Evolutionary conservation across 2,797 vertebrate species (phyloP).

Genomic region (Hozukius guyotensis): DNA sequence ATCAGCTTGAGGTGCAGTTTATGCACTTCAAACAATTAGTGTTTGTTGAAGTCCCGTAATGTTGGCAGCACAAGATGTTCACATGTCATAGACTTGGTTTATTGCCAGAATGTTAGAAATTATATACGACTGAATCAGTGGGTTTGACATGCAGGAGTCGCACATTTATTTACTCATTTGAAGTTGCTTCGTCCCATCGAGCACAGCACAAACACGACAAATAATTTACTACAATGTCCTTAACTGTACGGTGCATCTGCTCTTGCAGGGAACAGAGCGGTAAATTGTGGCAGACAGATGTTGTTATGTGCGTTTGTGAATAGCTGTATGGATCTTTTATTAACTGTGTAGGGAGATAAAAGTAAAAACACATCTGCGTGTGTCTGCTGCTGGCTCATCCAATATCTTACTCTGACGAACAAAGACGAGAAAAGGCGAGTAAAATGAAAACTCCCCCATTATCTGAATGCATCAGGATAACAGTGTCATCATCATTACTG

Average conservation of each 20-base stretch:
- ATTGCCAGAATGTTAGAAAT: not conserved
- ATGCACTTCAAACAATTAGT: not conserved
- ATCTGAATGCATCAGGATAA: conserved; percentile 23
- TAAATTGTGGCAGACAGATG: conserved; percentile 1
- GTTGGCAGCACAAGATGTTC: not conserved
- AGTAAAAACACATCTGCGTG: not conserved
- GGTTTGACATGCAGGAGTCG: not conserved
- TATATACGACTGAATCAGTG: conserved; percentile 1
- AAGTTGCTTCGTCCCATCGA: conserved; percentile 1
- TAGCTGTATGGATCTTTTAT: conserved; percentile 5
- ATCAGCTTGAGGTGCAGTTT: not conserved
- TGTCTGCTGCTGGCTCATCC: not conserved
- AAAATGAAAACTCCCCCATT: conserved; percentile 1
- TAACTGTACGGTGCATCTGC: not conserved
- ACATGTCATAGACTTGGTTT: not conserved
- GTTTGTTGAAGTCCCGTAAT: not conserved
- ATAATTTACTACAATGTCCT: conserved; percentile 15
- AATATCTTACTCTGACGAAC: not conserved
- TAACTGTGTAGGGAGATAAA: conserved; percentile 5
- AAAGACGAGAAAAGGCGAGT: not conserved
- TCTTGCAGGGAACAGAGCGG: not conserved
- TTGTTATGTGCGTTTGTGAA: not conserved
- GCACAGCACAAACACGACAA: not conserved
- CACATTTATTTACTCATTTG: conserved; percentile 15
- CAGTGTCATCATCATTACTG: conserved; percentile 5